These are phyloP conservation scores for Narcine bancroftii DNA, from an alignment of 2,113 vertebrate species.

Conservation along the genomic window DNA sequence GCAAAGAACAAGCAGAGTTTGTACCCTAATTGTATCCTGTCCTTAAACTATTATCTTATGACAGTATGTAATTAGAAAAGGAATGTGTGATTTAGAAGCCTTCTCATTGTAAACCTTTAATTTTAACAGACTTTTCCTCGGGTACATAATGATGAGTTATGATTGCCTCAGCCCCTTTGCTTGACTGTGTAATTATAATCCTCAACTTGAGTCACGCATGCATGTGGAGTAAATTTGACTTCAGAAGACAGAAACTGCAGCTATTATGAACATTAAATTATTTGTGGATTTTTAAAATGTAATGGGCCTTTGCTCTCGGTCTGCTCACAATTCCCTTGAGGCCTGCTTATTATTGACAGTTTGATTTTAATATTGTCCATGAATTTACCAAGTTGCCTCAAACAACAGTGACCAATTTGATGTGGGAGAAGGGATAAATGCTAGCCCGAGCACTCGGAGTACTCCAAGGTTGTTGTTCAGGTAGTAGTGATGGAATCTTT, in stretches of 20 bases:
- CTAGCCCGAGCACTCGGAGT: background rate
- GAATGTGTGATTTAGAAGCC: slow-evolving; percentile 24
- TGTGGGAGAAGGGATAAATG: background rate
- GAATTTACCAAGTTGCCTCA: background rate
- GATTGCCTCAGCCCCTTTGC: background rate
- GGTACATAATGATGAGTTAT: background rate
- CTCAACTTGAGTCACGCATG: background rate
- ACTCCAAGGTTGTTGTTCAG: background rate
- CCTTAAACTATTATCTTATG: slow-evolving; percentile 12
- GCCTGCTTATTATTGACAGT: background rate
- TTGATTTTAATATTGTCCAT: background rate
- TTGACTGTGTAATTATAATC: slow-evolving; percentile 12
- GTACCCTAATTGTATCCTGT: slow-evolving; percentile 34
- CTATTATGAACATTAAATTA: background rate
- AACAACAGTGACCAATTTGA: background rate
- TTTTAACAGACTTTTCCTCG: background rate
- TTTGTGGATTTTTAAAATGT: background rate
- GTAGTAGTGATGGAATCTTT: background rate
- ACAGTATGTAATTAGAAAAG: slow-evolving; percentile 26
- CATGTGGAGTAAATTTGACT: background rate
- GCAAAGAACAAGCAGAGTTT: background rate
- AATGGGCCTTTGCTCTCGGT: background rate
- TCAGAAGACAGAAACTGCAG: background rate
- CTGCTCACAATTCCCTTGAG: background rate
- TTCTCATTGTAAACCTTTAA: background rate